Conservation (phyloP, 2,888 invertebrate species). For the Nephrotoma appendiculata region DNA sequence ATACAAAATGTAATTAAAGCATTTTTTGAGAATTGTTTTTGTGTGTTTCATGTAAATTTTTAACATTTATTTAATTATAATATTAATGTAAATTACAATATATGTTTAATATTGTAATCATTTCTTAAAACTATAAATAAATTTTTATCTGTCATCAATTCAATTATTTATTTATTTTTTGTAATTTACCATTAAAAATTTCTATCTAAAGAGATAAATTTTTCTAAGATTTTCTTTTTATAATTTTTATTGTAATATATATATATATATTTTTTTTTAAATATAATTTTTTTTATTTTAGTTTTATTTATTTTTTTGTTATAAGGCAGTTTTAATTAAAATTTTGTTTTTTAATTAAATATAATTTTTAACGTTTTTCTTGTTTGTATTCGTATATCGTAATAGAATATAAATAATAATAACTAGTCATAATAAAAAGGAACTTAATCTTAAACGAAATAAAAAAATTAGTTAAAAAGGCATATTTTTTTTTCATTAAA, state of each 20-base stretch:
- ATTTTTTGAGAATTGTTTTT: not conserved
- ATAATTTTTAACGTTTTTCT: not conserved
- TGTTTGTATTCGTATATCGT: not conserved
- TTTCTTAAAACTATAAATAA: not conserved
- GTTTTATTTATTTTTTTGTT: not conserved
- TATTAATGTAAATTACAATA: not conserved
- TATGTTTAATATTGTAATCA: not conserved
- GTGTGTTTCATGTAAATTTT: not conserved
- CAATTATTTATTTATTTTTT: not conserved
- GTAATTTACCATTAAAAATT: not conserved
- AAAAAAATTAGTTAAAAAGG: not conserved
- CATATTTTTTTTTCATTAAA: not conserved
- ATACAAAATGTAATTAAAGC: not conserved
- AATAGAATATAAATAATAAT: not conserved
- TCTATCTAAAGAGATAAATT: not conserved
- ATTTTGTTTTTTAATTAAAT: not conserved
- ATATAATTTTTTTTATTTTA: not conserved
- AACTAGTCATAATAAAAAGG: not conserved
- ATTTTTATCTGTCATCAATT: not conserved
- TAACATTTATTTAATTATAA: not conserved
- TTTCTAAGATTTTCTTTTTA: not conserved
- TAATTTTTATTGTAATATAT: not conserved
- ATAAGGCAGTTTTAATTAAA: not conserved
- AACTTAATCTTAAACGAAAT: not conserved
- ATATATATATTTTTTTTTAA: not conserved